A percentile compares a stretch with the other conserved stretches of the same genome.
These are phyloP conservation scores for Zonotrichia leucophrys DNA, from an alignment of 2,113 vertebrate genomes.

Conservation along the genomic window DNA sequence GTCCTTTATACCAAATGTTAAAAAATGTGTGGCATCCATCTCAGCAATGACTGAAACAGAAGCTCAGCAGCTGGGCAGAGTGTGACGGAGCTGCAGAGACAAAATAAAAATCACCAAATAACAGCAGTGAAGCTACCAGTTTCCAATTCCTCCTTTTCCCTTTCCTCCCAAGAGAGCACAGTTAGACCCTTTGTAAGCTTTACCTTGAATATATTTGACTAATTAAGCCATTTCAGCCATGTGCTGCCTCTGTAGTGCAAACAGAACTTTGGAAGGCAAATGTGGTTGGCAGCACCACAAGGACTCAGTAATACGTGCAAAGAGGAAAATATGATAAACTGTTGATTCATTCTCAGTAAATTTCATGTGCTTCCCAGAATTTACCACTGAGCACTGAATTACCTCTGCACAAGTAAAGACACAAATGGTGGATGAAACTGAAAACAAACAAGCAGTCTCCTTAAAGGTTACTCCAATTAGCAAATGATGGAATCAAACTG, in stretches of 20 bases:
- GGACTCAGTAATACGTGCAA: background rate
- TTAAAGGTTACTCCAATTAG: slow-evolving; percentile 42
- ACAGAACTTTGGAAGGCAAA: slow-evolving; percentile 31
- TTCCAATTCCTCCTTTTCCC: slow-evolving; percentile 37
- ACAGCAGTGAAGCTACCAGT: background rate
- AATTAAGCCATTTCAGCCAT: slow-evolving; percentile 56
- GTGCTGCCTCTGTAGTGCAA: slow-evolving; percentile 47
- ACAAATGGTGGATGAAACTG: background rate
- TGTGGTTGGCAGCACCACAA: slow-evolving; percentile 10
- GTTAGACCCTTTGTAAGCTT: slow-evolving; percentile 34
- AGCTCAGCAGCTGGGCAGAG: slow-evolving; percentile 9
- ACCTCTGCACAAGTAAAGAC: background rate
- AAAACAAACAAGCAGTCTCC: background rate
- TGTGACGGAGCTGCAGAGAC: background rate
- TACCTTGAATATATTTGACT: slow-evolving; percentile 54
- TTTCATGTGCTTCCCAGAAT: background rate
- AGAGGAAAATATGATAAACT: slow-evolving; percentile 14
- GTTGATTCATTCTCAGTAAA: slow-evolving; percentile 33
- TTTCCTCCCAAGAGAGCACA: slow-evolving; percentile 21
- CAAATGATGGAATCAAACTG: background rate
- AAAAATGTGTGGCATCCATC: background rate
- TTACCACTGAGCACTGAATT: background rate
- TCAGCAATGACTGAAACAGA: slow-evolving; percentile 6
- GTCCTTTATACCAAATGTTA: background rate
- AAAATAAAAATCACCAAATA: background rate